A percentile compares a stretch with the other conserved stretches of the same genome.
Evolutionary conservation across 2,888 invertebrate genomes (phyloP).

Genomic region (Eucriotettix oculatus): DNA sequence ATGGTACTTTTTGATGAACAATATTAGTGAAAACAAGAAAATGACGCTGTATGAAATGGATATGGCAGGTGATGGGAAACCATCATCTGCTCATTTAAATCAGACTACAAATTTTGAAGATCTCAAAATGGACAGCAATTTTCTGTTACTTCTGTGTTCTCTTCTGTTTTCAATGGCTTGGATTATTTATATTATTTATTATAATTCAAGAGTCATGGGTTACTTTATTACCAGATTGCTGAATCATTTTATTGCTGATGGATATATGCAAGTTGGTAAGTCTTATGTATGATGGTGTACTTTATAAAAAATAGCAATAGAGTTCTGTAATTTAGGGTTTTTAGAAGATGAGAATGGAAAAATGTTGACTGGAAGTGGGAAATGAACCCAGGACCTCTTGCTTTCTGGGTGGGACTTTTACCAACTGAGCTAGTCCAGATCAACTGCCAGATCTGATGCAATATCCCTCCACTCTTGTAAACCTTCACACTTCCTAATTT

Average conservation of each 20-base stretch:
- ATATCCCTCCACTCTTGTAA: too few species aligned
- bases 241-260: conserved; percentile 69
- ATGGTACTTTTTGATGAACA: too few species aligned
- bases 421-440: too few species aligned
- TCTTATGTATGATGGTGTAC: conserved; percentile 12
- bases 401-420: too few species aligned
- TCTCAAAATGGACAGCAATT: conserved; percentile 61
- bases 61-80: not conserved
- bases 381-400: not conserved
- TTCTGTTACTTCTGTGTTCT: conserved; percentile 60
- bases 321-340: too few species aligned
- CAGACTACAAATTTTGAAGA: conserved; percentile 30
- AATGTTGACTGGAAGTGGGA: too few species aligned
- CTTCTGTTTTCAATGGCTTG: conserved; percentile 70
- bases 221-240: conserved; percentile 75
- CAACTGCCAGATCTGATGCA: too few species aligned
- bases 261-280: conserved; percentile 77
- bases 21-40: too few species aligned
- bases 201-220: conserved; percentile 83
- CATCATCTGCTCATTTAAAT: conserved; percentile 3
- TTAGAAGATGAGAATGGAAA: too few species aligned
- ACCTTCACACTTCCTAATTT: too few species aligned
- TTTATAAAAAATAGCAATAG: not conserved
- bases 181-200: conserved; percentile 89
- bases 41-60: not conserved